A percentile compares a stretch with the other conserved stretches of the same genome.
phyloP scores from a whole-genome alignment of 1,140 invertebrate genomes.

The Ladona fulva region DNA sequence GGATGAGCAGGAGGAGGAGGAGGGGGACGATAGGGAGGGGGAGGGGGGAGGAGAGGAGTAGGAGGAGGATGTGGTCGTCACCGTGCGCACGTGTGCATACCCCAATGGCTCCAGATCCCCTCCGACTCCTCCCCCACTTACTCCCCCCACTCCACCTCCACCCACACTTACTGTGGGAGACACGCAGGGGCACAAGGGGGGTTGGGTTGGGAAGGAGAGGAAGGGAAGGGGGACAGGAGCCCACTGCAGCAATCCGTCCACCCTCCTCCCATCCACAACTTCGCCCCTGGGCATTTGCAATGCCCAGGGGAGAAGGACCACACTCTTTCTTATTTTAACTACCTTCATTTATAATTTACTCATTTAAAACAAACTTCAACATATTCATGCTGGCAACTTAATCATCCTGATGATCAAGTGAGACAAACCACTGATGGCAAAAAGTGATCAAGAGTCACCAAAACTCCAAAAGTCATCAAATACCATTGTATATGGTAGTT shows the following conservation, averaged over 20 bases:
- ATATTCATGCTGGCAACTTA: no score
- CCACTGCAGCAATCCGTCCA: conserved; percentile 1
- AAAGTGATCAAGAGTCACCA: no score
- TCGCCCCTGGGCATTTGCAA: neutral
- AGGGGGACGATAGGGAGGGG: neutral
- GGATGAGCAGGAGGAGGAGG: neutral
- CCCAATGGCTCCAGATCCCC: neutral
- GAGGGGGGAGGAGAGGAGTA: neutral
- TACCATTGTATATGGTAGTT: no score
- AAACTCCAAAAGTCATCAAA: no score
- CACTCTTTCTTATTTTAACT: neutral
- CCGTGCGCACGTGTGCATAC: neutral
- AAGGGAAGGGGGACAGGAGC: neutral
- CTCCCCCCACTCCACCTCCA: conserved; percentile 28
- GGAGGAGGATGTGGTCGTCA: conserved; percentile 1
- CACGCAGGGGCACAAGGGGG: conserved; percentile 1
- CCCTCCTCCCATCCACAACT: neutral
- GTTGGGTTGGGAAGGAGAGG: neutral
- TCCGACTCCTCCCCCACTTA: neutral
- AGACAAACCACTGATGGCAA: no score
- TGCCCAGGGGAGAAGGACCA: neutral
- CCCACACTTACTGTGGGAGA: conserved; percentile 30
- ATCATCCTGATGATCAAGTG: no score
- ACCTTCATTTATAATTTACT: neutral
- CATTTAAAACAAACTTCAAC: no score